phyloP scores from a whole-genome alignment of 2,113 vertebrate genomes.

The Hystrix cristata region DNA sequence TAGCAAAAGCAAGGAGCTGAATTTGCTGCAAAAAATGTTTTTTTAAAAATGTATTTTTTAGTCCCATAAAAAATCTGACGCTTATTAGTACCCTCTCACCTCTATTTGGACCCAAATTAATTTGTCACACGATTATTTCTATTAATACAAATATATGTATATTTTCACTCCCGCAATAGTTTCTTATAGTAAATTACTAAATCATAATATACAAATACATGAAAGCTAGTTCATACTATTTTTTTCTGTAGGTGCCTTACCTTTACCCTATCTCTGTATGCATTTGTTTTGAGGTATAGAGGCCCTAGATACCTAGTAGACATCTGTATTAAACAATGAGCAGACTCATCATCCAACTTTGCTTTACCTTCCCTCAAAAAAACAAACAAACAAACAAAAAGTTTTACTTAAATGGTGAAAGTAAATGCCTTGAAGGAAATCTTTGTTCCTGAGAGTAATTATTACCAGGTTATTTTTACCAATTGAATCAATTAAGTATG shows the following conservation, averaged over 20 bases:
- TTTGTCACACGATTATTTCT: neutral
- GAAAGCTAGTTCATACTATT: neutral
- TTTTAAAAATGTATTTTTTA: neutral
- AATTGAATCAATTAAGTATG: neutral
- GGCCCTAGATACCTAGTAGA: neutral
- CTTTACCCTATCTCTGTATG: neutral
- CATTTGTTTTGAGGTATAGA: neutral
- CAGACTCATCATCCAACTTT: neutral
- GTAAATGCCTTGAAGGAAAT: neutral
- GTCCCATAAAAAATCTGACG: neutral
- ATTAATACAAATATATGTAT: neutral
- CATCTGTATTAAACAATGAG: neutral
- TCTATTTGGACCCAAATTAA: neutral
- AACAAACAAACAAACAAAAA: neutral
- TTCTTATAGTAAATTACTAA: neutral
- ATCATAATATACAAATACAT: neutral
- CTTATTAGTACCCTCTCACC: neutral
- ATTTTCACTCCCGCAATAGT: neutral
- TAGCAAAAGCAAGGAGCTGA: neutral
- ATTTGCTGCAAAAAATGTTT: neutral
- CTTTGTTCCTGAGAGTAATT: neutral
- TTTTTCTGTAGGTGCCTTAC: neutral
- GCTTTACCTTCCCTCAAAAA: neutral
- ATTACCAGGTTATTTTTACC: neutral
- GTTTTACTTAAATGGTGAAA: neutral